A percentile compares a stretch with the other conserved stretches of the same genome.
phyloP scores from a whole-genome alignment of 1,140 invertebrate genomes.

The Amphibalanus amphitrite region DNA sequence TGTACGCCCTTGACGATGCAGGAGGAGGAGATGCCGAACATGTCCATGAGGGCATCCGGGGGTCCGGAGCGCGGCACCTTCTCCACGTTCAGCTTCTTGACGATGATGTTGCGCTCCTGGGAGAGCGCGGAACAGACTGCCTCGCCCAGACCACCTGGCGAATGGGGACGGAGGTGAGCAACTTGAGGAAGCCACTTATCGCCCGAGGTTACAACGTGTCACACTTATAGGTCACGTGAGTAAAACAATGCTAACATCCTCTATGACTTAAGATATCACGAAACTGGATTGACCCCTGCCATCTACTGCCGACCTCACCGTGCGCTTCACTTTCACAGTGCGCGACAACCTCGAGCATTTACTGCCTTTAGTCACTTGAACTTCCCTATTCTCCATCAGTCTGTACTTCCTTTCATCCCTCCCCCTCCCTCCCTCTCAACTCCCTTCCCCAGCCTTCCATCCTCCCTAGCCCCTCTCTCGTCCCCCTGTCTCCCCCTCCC shows the following conservation, averaged over 20 bases:
- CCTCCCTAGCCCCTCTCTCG: background rate
- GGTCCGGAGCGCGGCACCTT: conserved; percentile 82
- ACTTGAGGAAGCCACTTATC: background rate
- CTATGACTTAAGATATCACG: too few species aligned
- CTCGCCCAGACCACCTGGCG: conserved; percentile 78
- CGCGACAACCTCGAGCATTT: too few species aligned
- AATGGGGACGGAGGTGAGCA: background rate
- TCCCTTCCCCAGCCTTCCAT: background rate
- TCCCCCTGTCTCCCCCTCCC: background rate
- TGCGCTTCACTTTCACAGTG: background rate
- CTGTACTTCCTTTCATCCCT: background rate
- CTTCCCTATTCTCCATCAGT: too few species aligned
- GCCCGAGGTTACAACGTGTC: background rate
- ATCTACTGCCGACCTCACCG: background rate
- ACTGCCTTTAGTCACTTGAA: too few species aligned
- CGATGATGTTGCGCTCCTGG: conserved; percentile 46
- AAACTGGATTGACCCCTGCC: background rate
- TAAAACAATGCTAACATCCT: too few species aligned
- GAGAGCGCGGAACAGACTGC: conserved; percentile 71
- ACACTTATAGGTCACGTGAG: background rate
- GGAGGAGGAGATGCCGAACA: conserved; percentile 70
- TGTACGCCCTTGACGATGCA: conserved; percentile 54
- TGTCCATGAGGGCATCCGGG: conserved; percentile 59
- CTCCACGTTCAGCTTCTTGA: conserved; percentile 69
- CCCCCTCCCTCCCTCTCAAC: background rate